Base-by-base conservation (phyloP, 2,797 vertebrate species). In the Sparidentex hasta region DNA sequence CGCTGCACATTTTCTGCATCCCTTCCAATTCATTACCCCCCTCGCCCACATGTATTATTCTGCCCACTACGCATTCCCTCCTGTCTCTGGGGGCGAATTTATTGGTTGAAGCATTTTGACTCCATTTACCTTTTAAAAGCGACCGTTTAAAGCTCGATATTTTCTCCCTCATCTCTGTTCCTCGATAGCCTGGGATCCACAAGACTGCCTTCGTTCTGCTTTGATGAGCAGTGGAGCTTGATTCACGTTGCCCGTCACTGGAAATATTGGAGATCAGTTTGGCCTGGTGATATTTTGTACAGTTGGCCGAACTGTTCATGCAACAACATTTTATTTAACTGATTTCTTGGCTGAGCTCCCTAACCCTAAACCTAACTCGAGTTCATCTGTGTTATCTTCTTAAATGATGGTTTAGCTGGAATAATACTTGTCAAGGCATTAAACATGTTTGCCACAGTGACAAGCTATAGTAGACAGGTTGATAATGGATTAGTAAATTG, bases 21-120 rank as follows among this genome's bases (percentile, higher is more conserved):
- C 74, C 90, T 93, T 95, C 94, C 94, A 90, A 92, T 95, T 95
- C 94, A 95, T 95, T 95, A 94, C 90, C 84, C 88, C 77, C 77
- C 77, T 90, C 61, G 68, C 93, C 83, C 90, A 88, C 88, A 93
- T 90, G 90, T 91, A 94, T 94, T 94, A 94, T 94, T 95, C 94
- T 90, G 88, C 90, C 81, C 64, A 66, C 94, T 88, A 89, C 85
- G 84, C 87, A 82, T 89, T 88, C 88, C 85, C 85, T 77, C 85
- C 71, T 38, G 88, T 93, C 94, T 95, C 95, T 84, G 77, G 92
- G 92, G 95, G 91, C 71, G 90, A 88, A 93, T 93, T 87, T 94
- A 93, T 92, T 90, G 94, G 90, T 90, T 89, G 87, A 90, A 89
- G 91, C 92, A 91, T 94, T 94, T 95, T 94, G 92, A 95, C 91